Evolutionary conservation across 2,113 vertebrate species (phyloP), one percentile per base, ranked within the genome.

Genomic region (Trichomycterus rosablanca): DNA sequence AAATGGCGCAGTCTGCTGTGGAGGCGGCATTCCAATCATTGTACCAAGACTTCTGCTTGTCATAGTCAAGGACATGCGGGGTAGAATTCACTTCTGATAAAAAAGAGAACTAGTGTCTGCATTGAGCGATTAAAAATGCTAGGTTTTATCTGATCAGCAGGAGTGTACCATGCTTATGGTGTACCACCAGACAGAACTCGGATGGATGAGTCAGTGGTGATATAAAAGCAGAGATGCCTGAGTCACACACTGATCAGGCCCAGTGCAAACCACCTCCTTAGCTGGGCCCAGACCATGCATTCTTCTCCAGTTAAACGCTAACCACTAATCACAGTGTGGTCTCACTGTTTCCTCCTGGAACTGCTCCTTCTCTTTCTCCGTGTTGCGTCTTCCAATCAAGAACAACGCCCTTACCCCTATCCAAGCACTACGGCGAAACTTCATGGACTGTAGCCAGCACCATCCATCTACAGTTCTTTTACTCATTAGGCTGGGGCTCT

Each of bases 261-360:
- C 62, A 68, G 74, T 26, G 48, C 73, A 76, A 75, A 73, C 77
- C 51, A 30, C 73, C 70, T 78, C 63, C 63, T 59, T 70, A 61
- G 73, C 67, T 77, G 75, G 73, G 67, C 79, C 68, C 54, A 66
- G 74, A 78, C 77, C 72, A 63, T 77, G 77, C 83, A 86, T 88
- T 85, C 76, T 83, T 86, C 81, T 79, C 51, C 79, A 81, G 84
- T 86, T 87, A 85, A 87, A 84, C 81, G 80, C 78, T 83, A 85
- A 87, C 83, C 84, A 81, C 86, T 88, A 87, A 85, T 85, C 80
- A 80, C 80, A 78, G 76, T 73, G 67, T 70, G 28, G 79, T 80
- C 80, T 78, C 76, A 67, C 76, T 34, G 76, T 80, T 84, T 85
- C 84, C 80, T 82, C 76, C 75, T 72, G 63, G 59, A 79, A 67